These are phyloP conservation scores for Pipistrellus pipistrellus DNA, from an alignment of 2,797 vertebrate genomes.

Conservation along the genomic window DNA sequence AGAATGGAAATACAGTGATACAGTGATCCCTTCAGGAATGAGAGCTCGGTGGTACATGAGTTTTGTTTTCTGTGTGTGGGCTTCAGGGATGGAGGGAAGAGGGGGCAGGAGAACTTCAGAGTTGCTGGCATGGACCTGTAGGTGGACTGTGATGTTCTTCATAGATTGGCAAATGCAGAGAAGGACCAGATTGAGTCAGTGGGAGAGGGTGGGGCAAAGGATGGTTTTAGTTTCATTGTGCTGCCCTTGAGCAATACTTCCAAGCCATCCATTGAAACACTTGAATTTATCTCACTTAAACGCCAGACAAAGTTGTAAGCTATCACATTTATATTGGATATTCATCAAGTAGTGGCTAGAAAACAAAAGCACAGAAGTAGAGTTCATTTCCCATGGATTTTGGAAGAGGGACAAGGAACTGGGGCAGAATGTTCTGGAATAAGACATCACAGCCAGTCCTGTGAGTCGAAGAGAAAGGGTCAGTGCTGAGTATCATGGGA, in stretches of 20 bases:
- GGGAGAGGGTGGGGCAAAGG: not conserved
- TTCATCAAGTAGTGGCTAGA: not conserved
- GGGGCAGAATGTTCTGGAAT: not conserved
- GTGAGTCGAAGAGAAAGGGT: not conserved
- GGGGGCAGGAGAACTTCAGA: not conserved
- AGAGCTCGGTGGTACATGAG: not conserved
- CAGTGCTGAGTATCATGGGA: not conserved
- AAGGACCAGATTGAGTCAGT: not conserved
- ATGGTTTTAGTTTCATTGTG: not conserved
- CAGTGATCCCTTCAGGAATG: not conserved
- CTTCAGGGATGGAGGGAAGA: not conserved
- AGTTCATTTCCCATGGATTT: not conserved
- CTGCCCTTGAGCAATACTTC: not conserved
- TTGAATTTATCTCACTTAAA: not conserved
- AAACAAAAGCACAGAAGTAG: not conserved
- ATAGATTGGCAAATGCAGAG: not conserved
- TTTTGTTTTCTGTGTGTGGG: not conserved
- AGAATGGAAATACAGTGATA: not conserved
- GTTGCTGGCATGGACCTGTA: too few relatives aligned
- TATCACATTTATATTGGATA: not conserved
- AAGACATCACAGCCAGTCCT: not conserved
- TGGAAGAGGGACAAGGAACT: not conserved
- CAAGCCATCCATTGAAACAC: not conserved
- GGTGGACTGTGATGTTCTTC: not conserved
- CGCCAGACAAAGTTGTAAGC: not conserved